phyloP scores from a whole-genome alignment of 2,888 invertebrate genomes.

The Cephus pygmeus region DNA sequence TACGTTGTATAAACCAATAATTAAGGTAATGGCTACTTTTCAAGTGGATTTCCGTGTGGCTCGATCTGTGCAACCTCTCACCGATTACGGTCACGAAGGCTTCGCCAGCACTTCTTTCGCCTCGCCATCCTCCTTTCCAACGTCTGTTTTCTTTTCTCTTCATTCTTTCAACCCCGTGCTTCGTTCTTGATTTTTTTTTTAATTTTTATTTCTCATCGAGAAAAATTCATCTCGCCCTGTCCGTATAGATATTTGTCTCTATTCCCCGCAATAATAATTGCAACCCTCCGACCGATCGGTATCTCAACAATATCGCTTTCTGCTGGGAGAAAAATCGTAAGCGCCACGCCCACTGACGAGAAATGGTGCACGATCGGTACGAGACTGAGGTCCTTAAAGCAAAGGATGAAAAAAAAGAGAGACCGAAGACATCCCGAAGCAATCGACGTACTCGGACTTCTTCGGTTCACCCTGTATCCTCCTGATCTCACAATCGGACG shows the following conservation, averaged over 20 bases:
- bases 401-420: background rate
- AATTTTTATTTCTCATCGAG: background rate
- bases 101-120: slow-evolving; percentile 7
- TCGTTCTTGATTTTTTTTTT: background rate
- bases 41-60: slow-evolving; percentile 63
- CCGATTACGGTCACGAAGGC: slow-evolving; percentile 60
- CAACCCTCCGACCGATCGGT: slow-evolving; percentile 35
- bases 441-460: background rate
- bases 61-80: slow-evolving; percentile 48
- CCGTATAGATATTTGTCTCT: background rate
- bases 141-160: background rate
- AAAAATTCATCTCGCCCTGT: background rate
- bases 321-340: slow-evolving; percentile 1
- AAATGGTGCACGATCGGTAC: background rate
- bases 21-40: slow-evolving; percentile 65
- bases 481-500: background rate
- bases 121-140: background rate
- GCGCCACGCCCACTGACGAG: background rate
- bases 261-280: slow-evolving; percentile 3
- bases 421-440: background rate
- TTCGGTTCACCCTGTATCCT: background rate
- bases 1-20: slow-evolving; percentile 52
- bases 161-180: background rate
- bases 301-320: slow-evolving; percentile 36
- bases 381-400: background rate